Base-by-base conservation (phyloP, 1,140 invertebrate species). In the Microplitis mediator region DNA sequence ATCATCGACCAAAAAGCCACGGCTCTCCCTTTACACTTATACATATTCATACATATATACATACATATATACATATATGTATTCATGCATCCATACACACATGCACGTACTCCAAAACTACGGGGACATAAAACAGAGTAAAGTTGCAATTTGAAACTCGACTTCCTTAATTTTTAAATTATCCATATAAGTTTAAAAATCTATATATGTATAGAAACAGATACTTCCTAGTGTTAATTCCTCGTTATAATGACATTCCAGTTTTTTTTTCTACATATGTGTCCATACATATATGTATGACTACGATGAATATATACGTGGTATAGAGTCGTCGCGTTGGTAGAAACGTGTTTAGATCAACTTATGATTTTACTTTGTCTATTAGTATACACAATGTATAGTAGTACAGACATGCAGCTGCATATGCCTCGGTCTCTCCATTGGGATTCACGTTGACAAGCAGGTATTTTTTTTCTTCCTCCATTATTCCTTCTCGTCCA, bases 1-100 rank as follows among this genome's bases (percentile, higher is more conserved):
- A 58, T 58, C 56, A 58, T 58, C 56, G 56, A 58, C 56, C 56
- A 58, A 58, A 45, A 58, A 58, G 56, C 56, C 56, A 58, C 23
- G 56, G 9, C 23, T 58, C 16, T 23, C 56, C 56, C 8, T 58
- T 23, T 45, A 45, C 39, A 45, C 5, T 45, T 11, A 45, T 45
- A 11, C 39, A 45, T 11, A 45, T 45, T 23, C 23, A 45, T 11
- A 45, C 11, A 45, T 45, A 9, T 11, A 45, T 45, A 11, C 39
- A 45, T 45, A 45, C 6, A 9, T 54, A 0, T 5, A 45, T 45
- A 11, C 39, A 45, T 5, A 45, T 45, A 45, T 5, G 8, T 6
- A 6, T 45, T 6, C 39, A 45, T 45, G 39, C 2, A 11, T 6
- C 0, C 11, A 45, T 45, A 45, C 39, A 45, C 8, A 45, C 6